Evolutionary conservation across 2,113 vertebrate species (phyloP).

Genomic region (Aleadryas rufinucha): DNA sequence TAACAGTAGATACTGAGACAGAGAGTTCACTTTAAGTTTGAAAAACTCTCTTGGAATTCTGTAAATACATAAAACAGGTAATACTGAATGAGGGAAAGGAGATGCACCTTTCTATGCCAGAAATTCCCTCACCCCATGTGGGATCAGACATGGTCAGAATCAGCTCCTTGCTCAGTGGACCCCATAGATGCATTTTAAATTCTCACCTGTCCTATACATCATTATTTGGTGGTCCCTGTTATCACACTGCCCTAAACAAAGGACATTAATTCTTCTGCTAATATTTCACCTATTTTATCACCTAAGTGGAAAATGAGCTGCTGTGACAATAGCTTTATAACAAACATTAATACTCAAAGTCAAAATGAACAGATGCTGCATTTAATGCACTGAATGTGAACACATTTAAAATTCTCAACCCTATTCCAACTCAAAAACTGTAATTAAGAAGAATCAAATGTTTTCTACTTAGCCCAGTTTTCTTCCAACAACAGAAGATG

Average conservation of each 20-base stretch:
- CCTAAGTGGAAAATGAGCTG: background rate
- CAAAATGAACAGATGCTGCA: background rate
- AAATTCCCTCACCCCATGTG: fast-evolving
- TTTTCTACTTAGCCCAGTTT: background rate
- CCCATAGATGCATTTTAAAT: background rate
- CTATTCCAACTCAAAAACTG: background rate
- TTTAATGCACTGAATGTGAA: background rate
- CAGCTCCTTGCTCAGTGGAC: background rate
- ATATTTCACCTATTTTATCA: background rate
- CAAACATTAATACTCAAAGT: background rate
- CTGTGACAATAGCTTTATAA: background rate
- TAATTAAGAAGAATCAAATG: background rate
- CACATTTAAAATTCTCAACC: background rate
- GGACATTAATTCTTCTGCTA: background rate
- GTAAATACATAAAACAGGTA: background rate
- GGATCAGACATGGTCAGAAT: background rate
- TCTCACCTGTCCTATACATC: background rate
- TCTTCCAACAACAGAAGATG: background rate
- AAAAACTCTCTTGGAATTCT: background rate
- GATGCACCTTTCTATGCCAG: background rate
- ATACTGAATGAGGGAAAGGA: background rate
- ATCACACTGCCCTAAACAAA: background rate
- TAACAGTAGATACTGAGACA: background rate
- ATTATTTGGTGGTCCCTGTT: background rate
- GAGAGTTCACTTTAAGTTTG: background rate